phyloP scores from a whole-genome alignment of 2,797 vertebrate species.

The Chelon auratus region DNA sequence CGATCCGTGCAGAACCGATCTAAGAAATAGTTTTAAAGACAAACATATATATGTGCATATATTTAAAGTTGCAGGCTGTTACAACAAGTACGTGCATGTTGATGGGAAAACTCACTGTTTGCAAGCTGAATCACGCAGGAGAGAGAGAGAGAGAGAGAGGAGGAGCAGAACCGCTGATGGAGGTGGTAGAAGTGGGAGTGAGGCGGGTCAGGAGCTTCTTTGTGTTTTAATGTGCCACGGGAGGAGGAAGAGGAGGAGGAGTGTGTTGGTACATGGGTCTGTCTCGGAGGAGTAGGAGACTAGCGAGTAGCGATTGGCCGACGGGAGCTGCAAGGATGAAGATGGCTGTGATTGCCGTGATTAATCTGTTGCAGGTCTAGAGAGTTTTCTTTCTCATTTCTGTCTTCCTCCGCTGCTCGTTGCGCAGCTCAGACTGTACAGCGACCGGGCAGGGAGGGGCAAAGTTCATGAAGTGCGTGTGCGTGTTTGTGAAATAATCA shows the following conservation, averaged over 20 bases:
- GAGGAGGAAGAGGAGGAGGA: constrained; percentile 14
- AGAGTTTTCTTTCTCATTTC: no score
- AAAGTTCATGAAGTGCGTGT: no score
- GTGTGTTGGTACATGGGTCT: not conserved
- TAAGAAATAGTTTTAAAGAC: not conserved
- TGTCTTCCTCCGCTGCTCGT: no score
- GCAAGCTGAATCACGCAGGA: constrained; percentile 38
- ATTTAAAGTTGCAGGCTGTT: constrained; percentile 1
- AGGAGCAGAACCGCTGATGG: constrained; percentile 31
- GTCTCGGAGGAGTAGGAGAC: not conserved
- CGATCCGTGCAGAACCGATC: not conserved
- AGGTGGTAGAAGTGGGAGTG: constrained; percentile 55
- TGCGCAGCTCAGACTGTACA: no score
- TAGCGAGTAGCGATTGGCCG: constrained; percentile 57
- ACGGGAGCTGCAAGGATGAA: constrained; percentile 1
- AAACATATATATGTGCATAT: not conserved
- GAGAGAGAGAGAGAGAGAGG: constrained; percentile 23
- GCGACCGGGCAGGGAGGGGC: no score
- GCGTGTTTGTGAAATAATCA: no score
- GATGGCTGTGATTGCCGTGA: constrained; percentile 12
- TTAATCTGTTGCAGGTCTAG: no score
- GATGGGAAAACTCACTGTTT: constrained; percentile 65
- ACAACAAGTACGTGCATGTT: not conserved
- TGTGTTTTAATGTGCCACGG: constrained; percentile 30
- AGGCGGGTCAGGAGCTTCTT: not conserved